phyloP scores from a whole-genome alignment of 2,113 vertebrate species.

The Mandrillus leucophaeus region DNA sequence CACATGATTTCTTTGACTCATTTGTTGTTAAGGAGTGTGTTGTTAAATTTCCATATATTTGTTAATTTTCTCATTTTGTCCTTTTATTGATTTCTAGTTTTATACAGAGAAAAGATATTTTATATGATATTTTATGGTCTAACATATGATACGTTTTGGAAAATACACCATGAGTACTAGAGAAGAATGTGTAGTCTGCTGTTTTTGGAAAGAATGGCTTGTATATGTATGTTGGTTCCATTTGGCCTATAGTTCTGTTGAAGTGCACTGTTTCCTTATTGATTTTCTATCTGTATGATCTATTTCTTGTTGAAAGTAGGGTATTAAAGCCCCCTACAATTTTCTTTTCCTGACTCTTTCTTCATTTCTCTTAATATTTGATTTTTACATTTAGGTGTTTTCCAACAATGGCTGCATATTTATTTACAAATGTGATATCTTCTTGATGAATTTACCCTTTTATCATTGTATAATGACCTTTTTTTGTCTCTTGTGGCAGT shows the following conservation, averaged over 20 bases:
- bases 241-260: background rate
- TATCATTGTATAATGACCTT: background rate
- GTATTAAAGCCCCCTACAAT: background rate
- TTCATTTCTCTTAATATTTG: background rate
- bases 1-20: background rate
- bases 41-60: background rate
- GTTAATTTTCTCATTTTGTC: background rate
- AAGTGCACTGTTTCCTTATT: background rate
- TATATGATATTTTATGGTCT: background rate
- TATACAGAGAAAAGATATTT: background rate
- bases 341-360: background rate
- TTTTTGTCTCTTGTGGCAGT: background rate
- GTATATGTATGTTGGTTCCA: background rate
- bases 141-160: background rate
- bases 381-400: background rate
- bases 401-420: background rate
- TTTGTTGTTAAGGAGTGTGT: background rate
- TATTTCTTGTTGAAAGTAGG: background rate
- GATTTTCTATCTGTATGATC: background rate
- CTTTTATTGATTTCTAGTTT: background rate
- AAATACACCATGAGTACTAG: background rate
- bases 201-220: background rate
- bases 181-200: background rate
- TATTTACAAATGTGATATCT: background rate
- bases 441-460: background rate